phyloP scores from a whole-genome alignment of 2,888 invertebrate species.

The Drosophila putrida region DNA sequence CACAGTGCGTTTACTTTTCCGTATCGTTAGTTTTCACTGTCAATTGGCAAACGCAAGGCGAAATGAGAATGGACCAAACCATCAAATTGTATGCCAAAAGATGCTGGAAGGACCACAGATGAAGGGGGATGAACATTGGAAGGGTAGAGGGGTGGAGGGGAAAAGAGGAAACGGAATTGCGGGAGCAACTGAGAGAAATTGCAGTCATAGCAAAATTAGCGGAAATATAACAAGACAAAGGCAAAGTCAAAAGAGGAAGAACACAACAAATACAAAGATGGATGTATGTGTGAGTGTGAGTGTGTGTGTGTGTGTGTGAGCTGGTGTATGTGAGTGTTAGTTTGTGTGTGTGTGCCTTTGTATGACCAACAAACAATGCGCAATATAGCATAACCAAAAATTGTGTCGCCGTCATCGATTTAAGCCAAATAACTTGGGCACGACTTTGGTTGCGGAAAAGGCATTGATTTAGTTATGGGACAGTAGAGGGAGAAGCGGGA shows the following conservation, averaged over 20 bases:
- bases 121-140: too few relatives aligned
- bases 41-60: conserved; percentile 73
- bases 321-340: not conserved
- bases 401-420: conserved; percentile 80
- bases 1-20: conserved; percentile 83
- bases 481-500: not conserved
- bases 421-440: conserved; percentile 63
- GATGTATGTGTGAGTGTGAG: not conserved
- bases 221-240: conserved; percentile 67
- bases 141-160: too few relatives aligned
- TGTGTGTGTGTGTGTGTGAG: conserved; percentile 1
- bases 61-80: conserved; percentile 50
- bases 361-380: conserved; percentile 29
- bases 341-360: conserved; percentile 15
- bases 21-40: conserved; percentile 83
- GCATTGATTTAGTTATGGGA: conserved; percentile 25
- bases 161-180: not conserved
- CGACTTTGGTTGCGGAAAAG: conserved; percentile 7
- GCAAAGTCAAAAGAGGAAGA: conserved; percentile 17
- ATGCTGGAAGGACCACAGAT: conserved; percentile 20
- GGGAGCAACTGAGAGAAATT: conserved; percentile 45
- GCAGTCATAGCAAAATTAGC: conserved; percentile 59
- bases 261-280: conserved; percentile 49
- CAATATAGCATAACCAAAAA: conserved; percentile 44
- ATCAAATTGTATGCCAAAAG: conserved; percentile 45